Base-by-base conservation (phyloP, 2,113 vertebrate genomes). In the Xyliphius kryptos region DNA sequence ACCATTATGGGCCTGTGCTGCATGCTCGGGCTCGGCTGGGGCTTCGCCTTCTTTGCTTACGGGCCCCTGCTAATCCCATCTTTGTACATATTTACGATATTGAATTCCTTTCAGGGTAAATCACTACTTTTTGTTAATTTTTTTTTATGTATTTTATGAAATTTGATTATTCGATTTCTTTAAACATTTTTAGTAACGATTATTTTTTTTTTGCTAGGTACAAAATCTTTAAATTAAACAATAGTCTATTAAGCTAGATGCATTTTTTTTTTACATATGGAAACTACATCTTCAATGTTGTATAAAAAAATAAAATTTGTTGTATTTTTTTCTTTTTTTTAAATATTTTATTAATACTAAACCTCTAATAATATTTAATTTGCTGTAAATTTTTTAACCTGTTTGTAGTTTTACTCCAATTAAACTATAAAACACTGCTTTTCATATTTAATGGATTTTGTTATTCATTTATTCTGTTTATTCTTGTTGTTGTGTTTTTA, bases 61-160 rank as follows among this genome's bases (percentile, higher is more conserved):
- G 83, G 83, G 0, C 1, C 2, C 20, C 19, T 86, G 16, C 66
- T 3, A 9, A 56, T 86, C 15, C 75, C 80, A 0, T 50, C 79
- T 2, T 74, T 71, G 77, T 86, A 85, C 80, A 79, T 83, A 26
- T 88, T 86, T 67, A 80, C 83, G 10, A 20, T 75, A 62, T 71
- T 86, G 36, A 87, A 86, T 68, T 88, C 86, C 26, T 78, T 79
- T 15, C 85, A 88, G 83, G 86, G 86, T 86, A 71, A 56, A 60
- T 37, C 38, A 41, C 20, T 8, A 41, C 36, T 6, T 38, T 6
- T 32, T 1, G 12, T 32, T 15, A 1, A 53, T 32, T n/a, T 22
- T 17, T n/a, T 19, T 50, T 50, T 50, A 5, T 12, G 9, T 43
- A 13, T 43, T 9, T 12, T 43, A 12, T 43, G 11, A 43, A n/a